Conservation (phyloP, 2,113 vertebrate genomes). For the Gallinago media region DNA sequence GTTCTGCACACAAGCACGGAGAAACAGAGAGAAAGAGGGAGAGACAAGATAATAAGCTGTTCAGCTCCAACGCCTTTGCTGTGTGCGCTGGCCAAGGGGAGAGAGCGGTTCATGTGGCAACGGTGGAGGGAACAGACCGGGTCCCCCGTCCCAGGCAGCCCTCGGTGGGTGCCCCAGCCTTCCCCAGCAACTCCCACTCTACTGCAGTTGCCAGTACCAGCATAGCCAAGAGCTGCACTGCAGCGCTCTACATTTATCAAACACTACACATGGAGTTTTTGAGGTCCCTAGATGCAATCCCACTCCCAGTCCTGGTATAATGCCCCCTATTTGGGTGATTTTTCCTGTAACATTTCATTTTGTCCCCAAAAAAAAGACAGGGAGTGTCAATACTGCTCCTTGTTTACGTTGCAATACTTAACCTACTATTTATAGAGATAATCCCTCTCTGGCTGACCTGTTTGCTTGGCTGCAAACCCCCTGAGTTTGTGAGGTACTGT, state of each 20-base stretch:
- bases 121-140: accelerated
- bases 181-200: background rate
- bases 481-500: background rate
- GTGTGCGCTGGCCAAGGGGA: background rate
- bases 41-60: background rate
- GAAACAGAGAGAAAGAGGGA: background rate
- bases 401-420: background rate
- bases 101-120: accelerated
- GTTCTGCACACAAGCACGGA: background rate
- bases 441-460: background rate
- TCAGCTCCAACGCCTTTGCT: accelerated
- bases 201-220: background rate
- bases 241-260: background rate
- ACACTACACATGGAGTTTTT: background rate
- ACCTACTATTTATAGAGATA: background rate
- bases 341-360: background rate
- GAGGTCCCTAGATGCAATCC: background rate
- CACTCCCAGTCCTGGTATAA: background rate
- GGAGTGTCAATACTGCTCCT: background rate
- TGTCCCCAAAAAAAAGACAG: background rate
- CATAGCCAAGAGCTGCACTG: background rate
- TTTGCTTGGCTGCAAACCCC: background rate
- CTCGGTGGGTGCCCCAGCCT: accelerated
- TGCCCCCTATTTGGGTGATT: background rate
- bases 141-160: background rate